A percentile compares a stretch with the other conserved stretches of the same genome.
Conservation (phyloP, 2,888 invertebrate species). For the Sarcophaga carnaria region DNA sequence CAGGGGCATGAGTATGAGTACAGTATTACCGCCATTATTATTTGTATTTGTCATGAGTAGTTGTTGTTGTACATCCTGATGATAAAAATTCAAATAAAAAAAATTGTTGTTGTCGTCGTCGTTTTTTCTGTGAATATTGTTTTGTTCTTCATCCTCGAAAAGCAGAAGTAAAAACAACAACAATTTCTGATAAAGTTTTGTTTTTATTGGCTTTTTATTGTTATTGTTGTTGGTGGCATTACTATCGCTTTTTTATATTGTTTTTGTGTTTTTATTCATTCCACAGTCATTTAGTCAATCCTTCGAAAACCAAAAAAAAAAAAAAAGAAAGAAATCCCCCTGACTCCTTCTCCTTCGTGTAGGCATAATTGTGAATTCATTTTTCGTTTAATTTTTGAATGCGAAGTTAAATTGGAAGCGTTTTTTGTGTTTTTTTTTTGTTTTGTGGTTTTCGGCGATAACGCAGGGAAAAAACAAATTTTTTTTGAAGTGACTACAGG, state of each 20-base stretch:
- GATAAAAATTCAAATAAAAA: constrained; percentile 61
- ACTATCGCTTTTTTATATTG: constrained; percentile 22
- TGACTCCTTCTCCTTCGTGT: not conserved
- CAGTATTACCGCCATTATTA: not conserved
- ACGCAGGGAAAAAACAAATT: constrained; percentile 4
- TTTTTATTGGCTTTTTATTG: not conserved
- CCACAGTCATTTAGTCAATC: constrained; percentile 33
- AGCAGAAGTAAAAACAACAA: constrained; percentile 28
- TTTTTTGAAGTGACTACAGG: not conserved
- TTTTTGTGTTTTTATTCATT: constrained; percentile 30
- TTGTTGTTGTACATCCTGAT: constrained; percentile 60
- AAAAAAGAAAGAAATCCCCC: not conserved
- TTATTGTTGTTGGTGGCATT: constrained; percentile 20
- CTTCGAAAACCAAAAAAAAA: constrained; percentile 38
- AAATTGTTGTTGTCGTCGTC: constrained; percentile 21
- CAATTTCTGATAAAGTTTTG: constrained; percentile 42
- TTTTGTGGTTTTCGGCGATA: constrained; percentile 26
- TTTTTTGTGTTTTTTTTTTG: not conserved
- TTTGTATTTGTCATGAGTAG: not conserved
- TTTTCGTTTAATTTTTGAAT: not conserved
- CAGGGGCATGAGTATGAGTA: not conserved
- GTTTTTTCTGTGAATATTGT: constrained; percentile 1
- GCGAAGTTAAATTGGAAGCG: not conserved
- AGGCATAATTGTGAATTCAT: not conserved
- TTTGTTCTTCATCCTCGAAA: constrained; percentile 50